Conservation (phyloP, 1,140 invertebrate species). For the Heliothis subflexa region DNA sequence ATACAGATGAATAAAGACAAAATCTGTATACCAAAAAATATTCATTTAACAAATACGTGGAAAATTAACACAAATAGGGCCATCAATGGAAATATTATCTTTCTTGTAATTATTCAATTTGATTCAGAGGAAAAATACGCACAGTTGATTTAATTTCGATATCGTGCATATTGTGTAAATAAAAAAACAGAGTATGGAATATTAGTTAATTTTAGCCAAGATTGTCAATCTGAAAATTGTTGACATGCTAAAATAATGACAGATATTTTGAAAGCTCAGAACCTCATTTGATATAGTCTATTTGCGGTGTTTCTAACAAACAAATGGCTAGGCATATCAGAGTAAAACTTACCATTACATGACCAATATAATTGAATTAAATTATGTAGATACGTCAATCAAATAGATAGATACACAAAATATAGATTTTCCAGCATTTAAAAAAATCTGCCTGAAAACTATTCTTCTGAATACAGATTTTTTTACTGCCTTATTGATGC, state of each 20-base stretch:
- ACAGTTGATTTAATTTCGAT: too few relatives aligned
- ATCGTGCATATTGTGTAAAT: too few relatives aligned
- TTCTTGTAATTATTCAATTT: neutral
- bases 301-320: slow-evolving; percentile 11
- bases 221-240: too few relatives aligned
- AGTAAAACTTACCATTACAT: slow-evolving; percentile 2
- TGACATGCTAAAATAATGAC: too few relatives aligned
- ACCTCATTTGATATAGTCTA: neutral
- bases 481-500: slow-evolving; percentile 13
- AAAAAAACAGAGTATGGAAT: too few relatives aligned
- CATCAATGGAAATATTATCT: slow-evolving; percentile 9
- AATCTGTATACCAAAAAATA: neutral
- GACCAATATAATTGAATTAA: slow-evolving; percentile 13
- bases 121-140: slow-evolving; percentile 1
- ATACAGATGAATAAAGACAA: slow-evolving; percentile 3
- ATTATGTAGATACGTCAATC: slow-evolving; percentile 6
- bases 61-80: slow-evolving; percentile 3
- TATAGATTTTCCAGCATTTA: neutral
- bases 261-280: neutral
- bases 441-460: neutral
- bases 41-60: slow-evolving; percentile 6
- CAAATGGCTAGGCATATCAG: neutral
- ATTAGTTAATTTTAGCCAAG: too few relatives aligned
- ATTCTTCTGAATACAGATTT: neutral
- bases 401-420: slow-evolving; percentile 1